These are phyloP conservation scores for Eretmocerus hayati DNA, from an alignment of 2,888 invertebrate genomes.

Conservation along the genomic window DNA sequence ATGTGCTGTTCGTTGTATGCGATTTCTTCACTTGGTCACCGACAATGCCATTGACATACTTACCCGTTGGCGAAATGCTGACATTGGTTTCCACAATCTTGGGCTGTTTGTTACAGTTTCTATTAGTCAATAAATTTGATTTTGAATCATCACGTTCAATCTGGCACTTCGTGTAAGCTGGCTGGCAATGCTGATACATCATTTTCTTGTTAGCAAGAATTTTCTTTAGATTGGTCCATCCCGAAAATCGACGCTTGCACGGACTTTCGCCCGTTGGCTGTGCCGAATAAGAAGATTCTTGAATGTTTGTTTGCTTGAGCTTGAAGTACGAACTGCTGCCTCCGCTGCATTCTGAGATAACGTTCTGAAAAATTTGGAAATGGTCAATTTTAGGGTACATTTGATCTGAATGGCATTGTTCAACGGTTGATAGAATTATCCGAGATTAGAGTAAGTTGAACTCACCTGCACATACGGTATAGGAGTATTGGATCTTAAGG, in stretches of 20 bases:
- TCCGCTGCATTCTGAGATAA: slow-evolving; percentile 49
- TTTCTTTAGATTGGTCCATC: slow-evolving; percentile 51
- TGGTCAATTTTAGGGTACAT: no score
- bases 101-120: slow-evolving; percentile 24
- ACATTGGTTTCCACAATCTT: slow-evolving; percentile 43
- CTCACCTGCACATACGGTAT: slow-evolving; percentile 56
- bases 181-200: slow-evolving; percentile 22
- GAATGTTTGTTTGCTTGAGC: slow-evolving; percentile 49
- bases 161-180: slow-evolving; percentile 36
- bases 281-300: slow-evolving; percentile 36
- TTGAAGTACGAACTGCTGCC: slow-evolving; percentile 31
- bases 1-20: slow-evolving; percentile 20
- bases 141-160: slow-evolving; percentile 41
- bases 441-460: no score
- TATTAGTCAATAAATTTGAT: slow-evolving; percentile 37
- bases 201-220: slow-evolving; percentile 42
- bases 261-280: slow-evolving; percentile 27
- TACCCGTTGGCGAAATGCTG: slow-evolving; percentile 43
- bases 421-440: no score
- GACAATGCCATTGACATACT: slow-evolving; percentile 40
- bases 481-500: slow-evolving; percentile 51
- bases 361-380: slow-evolving; percentile 61
- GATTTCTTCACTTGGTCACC: background rate
- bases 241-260: slow-evolving; percentile 38
- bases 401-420: no score